Base-by-base conservation (phyloP, 2,888 invertebrate species). In the Diarsia rubi region DNA sequence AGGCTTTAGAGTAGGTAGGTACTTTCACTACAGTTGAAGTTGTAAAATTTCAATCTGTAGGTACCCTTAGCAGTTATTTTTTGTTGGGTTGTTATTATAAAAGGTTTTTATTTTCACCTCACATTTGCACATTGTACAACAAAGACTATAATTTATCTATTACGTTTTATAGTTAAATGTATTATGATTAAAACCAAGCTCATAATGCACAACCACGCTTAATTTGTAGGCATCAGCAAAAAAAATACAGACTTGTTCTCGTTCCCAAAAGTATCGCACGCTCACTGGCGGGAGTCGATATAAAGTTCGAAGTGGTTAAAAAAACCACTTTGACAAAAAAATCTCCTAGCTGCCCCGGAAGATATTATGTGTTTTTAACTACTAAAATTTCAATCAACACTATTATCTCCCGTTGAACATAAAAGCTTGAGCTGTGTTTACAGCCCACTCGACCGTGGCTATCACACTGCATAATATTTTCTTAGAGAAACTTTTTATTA, bases 401-500 rank as follows among this genome's bases (percentile, higher is more conserved):
- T 19, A 64, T 62, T 71, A 74, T 73, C 59, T 70, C 12, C 14
- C 21, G 24, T 14, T 49, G 37, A 75, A 72, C 57, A 75, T 75
- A 24, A 75, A 75, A 75, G 52, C 37, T 60, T 49, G 44, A 71
- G 45, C 44, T 69, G 49, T 67, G 68, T 70, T 65, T 24, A 73
- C 66, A 69, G 62, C 70, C 63, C 67, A 73, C 65, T 82, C 67
- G 47, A 37, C n/a, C 27, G 42, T 52, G 52, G 4, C 64, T 79
- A 70, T 72, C 80, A 69, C 57, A 69, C 59, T 63, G 31, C 59
- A 49, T 83, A 63, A 49, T 83, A 63, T 70, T 66, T 76, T 71
- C 70, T 12, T 68, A 70, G 6, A 60, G 67, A 64, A 76, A 70
- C 60, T 73, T 72, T 82, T 79, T 75, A 62, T 68, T 27, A 44